Conservation (phyloP, 2,113 vertebrate genomes). For the Brachionichthys hirsutus region DNA sequence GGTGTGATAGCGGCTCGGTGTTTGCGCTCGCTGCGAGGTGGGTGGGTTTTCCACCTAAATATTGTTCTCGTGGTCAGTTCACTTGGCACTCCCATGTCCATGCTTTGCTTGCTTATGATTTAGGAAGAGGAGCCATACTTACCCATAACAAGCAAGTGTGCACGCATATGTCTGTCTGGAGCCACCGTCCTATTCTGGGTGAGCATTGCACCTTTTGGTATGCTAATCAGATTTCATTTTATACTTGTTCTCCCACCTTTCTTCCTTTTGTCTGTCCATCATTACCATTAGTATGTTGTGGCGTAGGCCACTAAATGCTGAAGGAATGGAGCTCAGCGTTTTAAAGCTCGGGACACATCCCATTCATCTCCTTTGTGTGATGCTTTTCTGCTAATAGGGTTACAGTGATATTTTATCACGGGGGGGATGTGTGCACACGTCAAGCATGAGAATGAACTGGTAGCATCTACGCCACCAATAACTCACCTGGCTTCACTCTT, state of each 20-base stretch:
- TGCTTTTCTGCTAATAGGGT: no score
- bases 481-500: constrained; percentile 1
- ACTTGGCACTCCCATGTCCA: constrained; percentile 44
- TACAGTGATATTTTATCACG: no score
- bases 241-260: not conserved
- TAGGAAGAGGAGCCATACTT: constrained; percentile 96
- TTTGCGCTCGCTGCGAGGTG: constrained; percentile 52
- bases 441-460: constrained; percentile 2
- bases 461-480: not conserved
- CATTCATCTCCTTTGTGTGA: no score
- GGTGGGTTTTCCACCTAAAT: constrained; percentile 58
- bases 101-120: constrained; percentile 83
- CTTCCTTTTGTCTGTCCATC: constrained; percentile 7
- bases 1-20: constrained; percentile 55
- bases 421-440: constrained; percentile 50
- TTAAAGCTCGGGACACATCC: no score
- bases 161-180: constrained; percentile 88
- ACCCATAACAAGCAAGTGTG: constrained; percentile 86
- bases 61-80: constrained; percentile 38
- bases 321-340: no score
- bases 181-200: constrained; percentile 95
- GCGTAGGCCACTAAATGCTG: not conserved
- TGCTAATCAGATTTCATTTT: constrained; percentile 9
- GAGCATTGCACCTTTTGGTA: constrained; percentile 71
- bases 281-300: constrained; percentile 2